Evolutionary conservation across 2,888 invertebrate species (phyloP).

Genomic region (Hypomecis punctinalis): DNA sequence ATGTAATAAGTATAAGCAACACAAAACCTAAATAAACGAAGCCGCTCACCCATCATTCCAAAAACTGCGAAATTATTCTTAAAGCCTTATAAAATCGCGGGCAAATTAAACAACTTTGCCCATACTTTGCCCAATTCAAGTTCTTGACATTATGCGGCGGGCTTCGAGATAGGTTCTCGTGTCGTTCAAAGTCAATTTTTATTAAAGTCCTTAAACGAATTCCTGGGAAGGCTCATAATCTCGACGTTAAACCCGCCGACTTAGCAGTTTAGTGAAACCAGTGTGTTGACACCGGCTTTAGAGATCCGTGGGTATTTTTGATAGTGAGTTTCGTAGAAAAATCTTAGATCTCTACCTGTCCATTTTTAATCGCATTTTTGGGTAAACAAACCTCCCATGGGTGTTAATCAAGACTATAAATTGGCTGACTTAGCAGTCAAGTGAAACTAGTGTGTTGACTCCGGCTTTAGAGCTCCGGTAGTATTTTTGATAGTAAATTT

Average conservation of each 20-base stretch:
- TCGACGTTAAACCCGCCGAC: conserved; percentile 48
- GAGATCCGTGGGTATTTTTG: conserved; percentile 6
- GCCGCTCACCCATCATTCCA: conserved; percentile 18
- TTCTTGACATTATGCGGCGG: conserved; percentile 39
- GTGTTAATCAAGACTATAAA: too few species aligned
- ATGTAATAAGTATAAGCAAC: not conserved
- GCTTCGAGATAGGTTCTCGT: conserved; percentile 26
- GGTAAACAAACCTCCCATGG: too few species aligned
- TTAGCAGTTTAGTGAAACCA: conserved; percentile 39
- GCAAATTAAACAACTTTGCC: conserved; percentile 40
- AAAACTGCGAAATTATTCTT: conserved; percentile 16
- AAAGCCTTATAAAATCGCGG: conserved; percentile 26
- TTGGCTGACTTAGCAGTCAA: conserved; percentile 46
- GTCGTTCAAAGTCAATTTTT: conserved; percentile 51
- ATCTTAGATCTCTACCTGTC: too few species aligned
- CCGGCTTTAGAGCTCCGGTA: conserved; percentile 8
- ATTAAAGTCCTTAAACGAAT: conserved; percentile 49
- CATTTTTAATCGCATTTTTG: too few species aligned
- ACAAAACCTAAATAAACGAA: conserved; percentile 5
- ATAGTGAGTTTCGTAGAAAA: not conserved
- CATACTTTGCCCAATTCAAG: conserved; percentile 46
- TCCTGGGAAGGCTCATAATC: conserved; percentile 45
- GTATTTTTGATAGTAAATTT: not conserved
- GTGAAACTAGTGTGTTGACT: conserved; percentile 15
- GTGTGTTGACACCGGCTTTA: conserved; percentile 11